Percentiles rank a stretch among this genome's conserved stretches.
These are phyloP conservation scores for Sphaerolaimus hirsutus DNA, from an alignment of 2,888 invertebrate species.

Conservation along the genomic window DNA sequence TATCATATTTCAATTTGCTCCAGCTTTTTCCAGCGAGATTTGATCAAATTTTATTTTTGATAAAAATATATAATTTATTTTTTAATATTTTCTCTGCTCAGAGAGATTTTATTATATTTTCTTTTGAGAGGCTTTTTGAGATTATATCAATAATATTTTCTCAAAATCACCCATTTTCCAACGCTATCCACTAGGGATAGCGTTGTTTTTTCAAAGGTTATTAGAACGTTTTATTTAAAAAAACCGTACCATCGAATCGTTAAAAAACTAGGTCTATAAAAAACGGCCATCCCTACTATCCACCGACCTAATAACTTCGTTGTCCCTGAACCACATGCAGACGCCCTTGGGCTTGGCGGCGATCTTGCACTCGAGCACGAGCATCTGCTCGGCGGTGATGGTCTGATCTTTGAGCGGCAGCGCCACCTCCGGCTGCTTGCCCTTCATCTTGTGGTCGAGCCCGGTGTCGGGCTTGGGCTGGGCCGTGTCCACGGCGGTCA, in stretches of 20 bases:
- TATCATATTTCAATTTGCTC: too few relatives aligned
- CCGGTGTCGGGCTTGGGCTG: background rate
- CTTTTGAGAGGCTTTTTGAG: too few relatives aligned
- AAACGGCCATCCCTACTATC: background rate
- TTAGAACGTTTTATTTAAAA: background rate
- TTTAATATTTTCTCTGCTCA: too few relatives aligned
- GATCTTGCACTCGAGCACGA: conserved; percentile 5
- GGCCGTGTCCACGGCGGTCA: background rate
- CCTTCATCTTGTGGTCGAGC: background rate
- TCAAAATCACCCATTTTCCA: too few relatives aligned
- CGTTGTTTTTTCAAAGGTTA: too few relatives aligned
- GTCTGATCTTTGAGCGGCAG: conserved; percentile 5
- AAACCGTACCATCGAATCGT: background rate
- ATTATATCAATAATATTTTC: too few relatives aligned
- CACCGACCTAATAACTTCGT: background rate
- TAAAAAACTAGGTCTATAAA: background rate
- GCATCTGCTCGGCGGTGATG: conserved; percentile 1
- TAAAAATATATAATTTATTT: too few relatives aligned
- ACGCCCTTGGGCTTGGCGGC: conserved; percentile 2
- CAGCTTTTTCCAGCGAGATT: too few relatives aligned
- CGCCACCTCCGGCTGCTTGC: conserved; percentile 2
- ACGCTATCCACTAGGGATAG: too few relatives aligned
- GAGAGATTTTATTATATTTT: too few relatives aligned
- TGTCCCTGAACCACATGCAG: conserved; percentile 6
- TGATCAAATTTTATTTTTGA: too few relatives aligned